These are phyloP conservation scores for Saimiri boliviensis DNA, from an alignment of 2,113 vertebrate species.

Conservation along the genomic window DNA sequence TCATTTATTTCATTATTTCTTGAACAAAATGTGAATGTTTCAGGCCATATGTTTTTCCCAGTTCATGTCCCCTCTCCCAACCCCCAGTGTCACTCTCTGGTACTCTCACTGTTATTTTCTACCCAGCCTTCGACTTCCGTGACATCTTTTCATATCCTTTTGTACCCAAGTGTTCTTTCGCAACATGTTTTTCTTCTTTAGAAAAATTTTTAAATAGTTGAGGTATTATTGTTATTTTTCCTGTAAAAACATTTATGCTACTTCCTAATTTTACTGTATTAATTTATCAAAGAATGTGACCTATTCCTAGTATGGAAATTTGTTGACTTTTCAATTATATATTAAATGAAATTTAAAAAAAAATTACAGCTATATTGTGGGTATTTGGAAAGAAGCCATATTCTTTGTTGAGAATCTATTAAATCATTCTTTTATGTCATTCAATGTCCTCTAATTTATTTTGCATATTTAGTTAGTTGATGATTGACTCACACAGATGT, in stretches of 20 bases:
- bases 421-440: neutral
- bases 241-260: neutral
- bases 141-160: neutral
- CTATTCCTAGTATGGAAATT: neutral
- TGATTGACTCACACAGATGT: neutral
- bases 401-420: neutral
- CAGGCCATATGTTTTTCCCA: neutral
- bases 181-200: neutral
- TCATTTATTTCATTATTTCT: conserved; percentile 6
- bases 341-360: neutral
- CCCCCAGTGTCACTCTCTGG: neutral
- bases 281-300: neutral
- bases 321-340: neutral
- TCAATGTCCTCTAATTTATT: neutral
- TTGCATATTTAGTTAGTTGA: neutral
- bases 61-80: neutral
- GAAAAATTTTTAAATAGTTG: neutral
- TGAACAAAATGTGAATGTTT: neutral
- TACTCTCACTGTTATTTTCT: neutral
- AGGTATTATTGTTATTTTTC: neutral
- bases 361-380: neutral
- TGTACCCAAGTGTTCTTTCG: neutral
- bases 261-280: neutral
- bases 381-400: neutral
- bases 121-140: neutral